These are phyloP conservation scores for Bufotes viridis DNA, from an alignment of 2,797 vertebrate species.

Conservation along the genomic window DNA sequence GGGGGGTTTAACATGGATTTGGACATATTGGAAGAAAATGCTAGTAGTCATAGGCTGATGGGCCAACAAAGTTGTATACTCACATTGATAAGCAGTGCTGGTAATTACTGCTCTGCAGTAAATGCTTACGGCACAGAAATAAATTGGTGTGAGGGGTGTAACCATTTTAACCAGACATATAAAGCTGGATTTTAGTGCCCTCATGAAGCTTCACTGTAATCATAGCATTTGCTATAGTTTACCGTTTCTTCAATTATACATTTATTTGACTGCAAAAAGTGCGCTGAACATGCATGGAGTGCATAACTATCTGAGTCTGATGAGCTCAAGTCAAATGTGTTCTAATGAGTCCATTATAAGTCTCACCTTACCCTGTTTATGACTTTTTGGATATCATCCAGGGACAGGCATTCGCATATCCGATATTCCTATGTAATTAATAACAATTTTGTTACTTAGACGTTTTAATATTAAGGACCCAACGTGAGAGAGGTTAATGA, in stretches of 20 bases:
- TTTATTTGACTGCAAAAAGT: background rate
- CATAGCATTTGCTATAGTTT: background rate
- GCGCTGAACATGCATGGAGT: background rate
- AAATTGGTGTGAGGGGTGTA: background rate
- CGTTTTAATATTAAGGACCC: conserved; percentile 46
- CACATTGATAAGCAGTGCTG: background rate
- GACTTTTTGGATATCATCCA: conserved; percentile 59
- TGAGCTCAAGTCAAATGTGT: conserved; percentile 19
- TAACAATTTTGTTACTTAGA: conserved; percentile 58
- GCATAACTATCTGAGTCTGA: background rate
- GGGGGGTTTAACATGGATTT: no score
- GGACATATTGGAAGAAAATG: no score
- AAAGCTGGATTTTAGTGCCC: background rate
- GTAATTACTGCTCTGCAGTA: background rate
- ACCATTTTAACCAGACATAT: background rate
- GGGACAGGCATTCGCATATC: conserved; percentile 45
- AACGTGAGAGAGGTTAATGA: conserved; percentile 55
- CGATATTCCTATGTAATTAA: conserved; percentile 63
- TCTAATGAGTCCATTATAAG: conserved; percentile 45
- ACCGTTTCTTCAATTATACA: background rate
- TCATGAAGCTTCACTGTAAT: background rate
- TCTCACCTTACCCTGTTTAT: conserved; percentile 44
- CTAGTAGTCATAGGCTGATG: background rate
- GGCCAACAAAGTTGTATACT: background rate
- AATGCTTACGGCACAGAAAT: background rate